These are phyloP conservation scores for Tapera naevia DNA, from an alignment of 2,797 vertebrate species.

Conservation along the genomic window DNA sequence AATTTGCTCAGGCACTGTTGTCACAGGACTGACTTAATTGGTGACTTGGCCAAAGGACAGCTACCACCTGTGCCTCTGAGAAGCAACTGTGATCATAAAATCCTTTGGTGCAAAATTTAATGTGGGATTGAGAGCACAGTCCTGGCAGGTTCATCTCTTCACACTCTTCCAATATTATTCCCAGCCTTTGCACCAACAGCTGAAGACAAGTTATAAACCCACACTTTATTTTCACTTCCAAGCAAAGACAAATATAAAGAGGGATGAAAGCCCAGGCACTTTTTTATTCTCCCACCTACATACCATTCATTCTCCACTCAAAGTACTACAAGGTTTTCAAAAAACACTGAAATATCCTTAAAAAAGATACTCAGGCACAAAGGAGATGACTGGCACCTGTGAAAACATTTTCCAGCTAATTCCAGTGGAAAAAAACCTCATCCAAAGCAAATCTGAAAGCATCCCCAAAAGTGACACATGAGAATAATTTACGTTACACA, in stretches of 20 bases:
- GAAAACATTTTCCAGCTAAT: neutral
- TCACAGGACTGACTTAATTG: neutral
- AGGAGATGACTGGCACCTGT: neutral
- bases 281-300: neutral
- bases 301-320: neutral
- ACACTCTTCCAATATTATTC: accelerated
- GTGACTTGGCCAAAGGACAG: neutral
- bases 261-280: neutral
- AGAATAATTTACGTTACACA: neutral
- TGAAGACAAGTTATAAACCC: neutral
- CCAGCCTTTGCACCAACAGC: neutral
- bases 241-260: neutral
- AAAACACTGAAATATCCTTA: neutral
- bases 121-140: accelerated
- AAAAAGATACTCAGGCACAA: neutral
- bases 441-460: neutral
- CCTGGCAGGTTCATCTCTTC: neutral
- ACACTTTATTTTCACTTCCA: accelerated
- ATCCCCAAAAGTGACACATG: neutral
- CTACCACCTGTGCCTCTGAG: neutral
- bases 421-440: neutral
- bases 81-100: accelerated
- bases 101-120: accelerated
- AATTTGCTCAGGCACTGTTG: neutral
- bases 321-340: neutral